Base-by-base conservation (phyloP, 1,140 invertebrate species). In the Microplitis mediator region DNA sequence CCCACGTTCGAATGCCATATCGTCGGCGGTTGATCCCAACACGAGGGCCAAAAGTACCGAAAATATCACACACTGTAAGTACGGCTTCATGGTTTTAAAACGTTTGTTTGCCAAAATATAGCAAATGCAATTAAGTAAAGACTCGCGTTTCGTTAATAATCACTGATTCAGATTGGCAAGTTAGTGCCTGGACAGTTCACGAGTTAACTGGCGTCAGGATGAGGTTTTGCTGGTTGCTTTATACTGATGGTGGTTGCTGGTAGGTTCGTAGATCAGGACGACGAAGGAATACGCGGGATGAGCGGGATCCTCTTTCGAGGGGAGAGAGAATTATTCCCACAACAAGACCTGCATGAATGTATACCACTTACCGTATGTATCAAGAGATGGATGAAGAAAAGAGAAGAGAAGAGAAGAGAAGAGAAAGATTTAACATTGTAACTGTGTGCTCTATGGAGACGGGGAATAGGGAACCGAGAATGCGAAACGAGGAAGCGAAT, bases 151-250 rank as follows among this genome's bases (percentile, higher is more conserved):
- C 6, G 39, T 9, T 6, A 9, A 14, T 54, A 16, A 5, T 54
- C 52, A 54, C 52, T 14, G 16, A 45, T 11, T 45, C 6, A 45
- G 5, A 51, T 16, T 14, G n/a, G 68, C 14, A 52, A 36, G 13
- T 3, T 63, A 50, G 31, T 62, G 34, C 31, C 34, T 63, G 14
- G n/a, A 16, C 35, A 74, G 67, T 79, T 79, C 80, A 75, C 73
- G 70, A 79, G 78, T 83, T 80, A 81, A 87, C 85, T 87, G 85
- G 81, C 85, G 74, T 35, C 77, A 78, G 80, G 79, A 80, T 74
- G 69, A 80, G 61, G 76, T 54, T 71, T 52, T 32, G 66, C 76
- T 39, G 76, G 73, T 77, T 71, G 79, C 83, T 87, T 86, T 87
- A 87, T 87, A 87, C 79, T 79, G 23, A 2, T 23, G 23, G 23